A percentile compares a stretch with the other conserved stretches of the same genome.
These are phyloP conservation scores for Apodemus speciosus DNA, from an alignment of 2,113 vertebrate species.

Conservation along the genomic window DNA sequence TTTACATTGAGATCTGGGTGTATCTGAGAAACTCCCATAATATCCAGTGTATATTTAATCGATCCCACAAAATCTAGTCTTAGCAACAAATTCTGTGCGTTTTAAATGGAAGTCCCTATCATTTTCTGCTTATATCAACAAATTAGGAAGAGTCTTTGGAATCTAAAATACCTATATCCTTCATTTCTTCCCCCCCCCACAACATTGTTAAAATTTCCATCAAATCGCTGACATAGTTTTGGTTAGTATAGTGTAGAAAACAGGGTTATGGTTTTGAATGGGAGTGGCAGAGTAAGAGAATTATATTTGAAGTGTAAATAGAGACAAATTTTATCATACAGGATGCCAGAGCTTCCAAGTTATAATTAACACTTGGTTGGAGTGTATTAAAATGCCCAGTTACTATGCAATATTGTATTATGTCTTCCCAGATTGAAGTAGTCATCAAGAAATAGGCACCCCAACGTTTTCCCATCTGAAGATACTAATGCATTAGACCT, in stretches of 20 bases:
- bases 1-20: conserved; percentile 10
- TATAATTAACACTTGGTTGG: conserved; percentile 73
- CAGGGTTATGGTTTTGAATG: conserved; percentile 2
- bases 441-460: conserved; percentile 45
- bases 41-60: background rate
- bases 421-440: conserved; percentile 71
- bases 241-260: conserved; percentile 22
- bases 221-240: background rate
- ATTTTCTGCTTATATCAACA: background rate
- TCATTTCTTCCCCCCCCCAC: background rate
- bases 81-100: background rate
- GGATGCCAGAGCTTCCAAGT: conserved; percentile 58
- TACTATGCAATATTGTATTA: conserved; percentile 57
- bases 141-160: background rate
- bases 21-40: background rate
- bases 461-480: conserved; percentile 60
- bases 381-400: conserved; percentile 73
- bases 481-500: conserved; percentile 69
- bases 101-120: conserved; percentile 22
- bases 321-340: conserved; percentile 55
- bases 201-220: background rate
- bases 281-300: conserved; percentile 43
- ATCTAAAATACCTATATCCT: background rate
- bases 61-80: background rate
- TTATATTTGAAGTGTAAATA: conserved; percentile 70